These are phyloP conservation scores for Tiliacea aurago DNA, from an alignment of 2,888 invertebrate genomes.

Conservation along the genomic window DNA sequence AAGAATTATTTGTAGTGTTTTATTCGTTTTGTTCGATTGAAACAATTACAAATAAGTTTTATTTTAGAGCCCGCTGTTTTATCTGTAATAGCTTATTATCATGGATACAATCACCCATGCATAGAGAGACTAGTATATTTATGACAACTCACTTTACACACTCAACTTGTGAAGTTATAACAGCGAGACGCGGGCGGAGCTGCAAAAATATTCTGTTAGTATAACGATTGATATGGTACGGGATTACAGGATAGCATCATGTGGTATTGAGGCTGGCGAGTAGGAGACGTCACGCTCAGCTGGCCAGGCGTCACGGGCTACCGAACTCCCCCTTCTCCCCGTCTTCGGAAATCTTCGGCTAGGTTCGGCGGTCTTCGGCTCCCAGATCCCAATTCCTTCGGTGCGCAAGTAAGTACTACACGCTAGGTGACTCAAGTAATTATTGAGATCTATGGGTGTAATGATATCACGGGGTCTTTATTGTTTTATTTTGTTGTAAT, in stretches of 20 bases:
- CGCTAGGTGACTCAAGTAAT: slow-evolving; percentile 76
- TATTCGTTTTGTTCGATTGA: slow-evolving; percentile 3
- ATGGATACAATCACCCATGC: slow-evolving; percentile 1
- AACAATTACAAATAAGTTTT: not conserved
- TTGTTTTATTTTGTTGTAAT: slow-evolving; percentile 73
- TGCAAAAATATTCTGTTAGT: slow-evolving; percentile 45
- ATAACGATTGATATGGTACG: slow-evolving; percentile 69
- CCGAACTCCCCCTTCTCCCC: slow-evolving; percentile 77
- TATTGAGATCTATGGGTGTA: slow-evolving; percentile 78
- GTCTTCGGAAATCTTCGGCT: slow-evolving; percentile 79
- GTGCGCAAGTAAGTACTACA: no score
- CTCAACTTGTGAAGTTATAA: slow-evolving; percentile 16
- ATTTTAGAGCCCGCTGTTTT: not conserved
- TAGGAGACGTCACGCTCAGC: slow-evolving; percentile 81
- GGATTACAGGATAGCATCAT: slow-evolving; percentile 77
- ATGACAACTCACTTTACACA: slow-evolving; percentile 16
- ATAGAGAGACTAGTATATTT: slow-evolving; percentile 3
- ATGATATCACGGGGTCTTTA: slow-evolving; percentile 76
- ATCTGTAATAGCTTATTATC: slow-evolving; percentile 3
- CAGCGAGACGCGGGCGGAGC: slow-evolving; percentile 23
- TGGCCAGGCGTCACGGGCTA: slow-evolving; percentile 82
- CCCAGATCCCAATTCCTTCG: slow-evolving; percentile 78
- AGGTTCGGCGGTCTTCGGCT: slow-evolving; percentile 73
- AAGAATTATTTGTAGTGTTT: slow-evolving; percentile 1
- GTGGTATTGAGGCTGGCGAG: slow-evolving; percentile 74